phyloP scores from a whole-genome alignment of 2,797 vertebrate species.

The Picus viridis region DNA sequence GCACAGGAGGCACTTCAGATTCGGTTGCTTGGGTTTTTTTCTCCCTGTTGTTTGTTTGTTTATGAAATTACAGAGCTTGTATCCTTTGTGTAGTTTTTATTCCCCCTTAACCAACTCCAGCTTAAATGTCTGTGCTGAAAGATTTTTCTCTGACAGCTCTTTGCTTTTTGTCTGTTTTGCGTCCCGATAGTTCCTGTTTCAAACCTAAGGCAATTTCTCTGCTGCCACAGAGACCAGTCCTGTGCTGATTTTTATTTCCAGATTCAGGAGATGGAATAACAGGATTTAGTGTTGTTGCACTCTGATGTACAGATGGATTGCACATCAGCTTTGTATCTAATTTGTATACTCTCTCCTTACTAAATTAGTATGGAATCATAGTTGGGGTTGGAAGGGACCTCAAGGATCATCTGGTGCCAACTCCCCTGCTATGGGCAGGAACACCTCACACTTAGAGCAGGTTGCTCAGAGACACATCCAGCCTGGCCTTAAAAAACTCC shows the following conservation, averaged over 20 bases:
- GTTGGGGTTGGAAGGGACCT: too few species aligned
- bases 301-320: neutral
- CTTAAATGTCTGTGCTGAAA: neutral
- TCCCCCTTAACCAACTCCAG: neutral
- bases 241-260: neutral
- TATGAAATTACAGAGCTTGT: neutral
- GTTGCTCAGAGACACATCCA: too few species aligned
- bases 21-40: too few species aligned
- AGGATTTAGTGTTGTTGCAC: neutral
- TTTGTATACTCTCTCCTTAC: neutral
- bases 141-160: neutral
- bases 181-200: neutral
- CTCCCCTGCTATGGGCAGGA: too few species aligned
- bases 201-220: neutral
- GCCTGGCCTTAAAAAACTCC: too few species aligned
- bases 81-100: neutral
- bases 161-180: neutral
- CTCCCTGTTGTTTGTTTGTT: neutral
- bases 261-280: neutral
- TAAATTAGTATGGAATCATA: neutral
- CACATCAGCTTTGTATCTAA: neutral
- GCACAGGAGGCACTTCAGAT: neutral
- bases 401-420: too few species aligned
- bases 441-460: too few species aligned
- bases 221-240: neutral